Evolutionary conservation across 2,797 vertebrate species (phyloP), one percentile per base, ranked within the genome.

Genomic region (Rhinophrynus dorsalis): DNA sequence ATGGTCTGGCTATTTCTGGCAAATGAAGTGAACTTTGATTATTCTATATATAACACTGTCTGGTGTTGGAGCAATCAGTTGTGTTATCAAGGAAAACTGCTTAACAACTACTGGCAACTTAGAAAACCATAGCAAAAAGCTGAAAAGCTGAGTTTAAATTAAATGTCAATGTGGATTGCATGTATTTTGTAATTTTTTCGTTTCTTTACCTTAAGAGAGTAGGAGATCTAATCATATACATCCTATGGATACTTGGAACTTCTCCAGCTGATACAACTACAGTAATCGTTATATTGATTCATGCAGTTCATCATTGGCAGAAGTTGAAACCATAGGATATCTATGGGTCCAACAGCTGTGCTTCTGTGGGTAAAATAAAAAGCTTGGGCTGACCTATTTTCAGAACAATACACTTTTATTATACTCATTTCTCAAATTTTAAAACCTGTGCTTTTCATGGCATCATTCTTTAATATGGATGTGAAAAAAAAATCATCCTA

Each of bases 401-500:
- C 38, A 33, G 54, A 30, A 37, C 23, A 32, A 45, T 45, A 67
- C 9, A 20, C 20, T 56, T 35, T 42, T 56, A 56, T 67, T 17
- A 29, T 51, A 17, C 23, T 37, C 48, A 24, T 18, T 30, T 51
- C 18, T 12, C 30, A 33, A 56, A 60, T 59, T 59, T 30, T 59
- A 61, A 33, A 61, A 60, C 48, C 38, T 23, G 20, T 26, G 12
- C n/a, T 61, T 61, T 59, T 18, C 50, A 54, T 68, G 47, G 27
- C 38, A 67, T 44, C 26, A 40, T 60, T 61, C 37, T 61, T 52
- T 52, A 52, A 52, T 27, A 27, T 17, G n/a, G 35, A 60, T 60
- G 37, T 69, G 48, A 61, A 61, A 60, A 51, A 47, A 27, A 47
- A 51, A 60, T 42, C 3, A 69, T 69, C 11, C 29, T 61, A 40